Conservation (phyloP, 2,797 vertebrate species). For the Pseudomugil tenellus region DNA sequence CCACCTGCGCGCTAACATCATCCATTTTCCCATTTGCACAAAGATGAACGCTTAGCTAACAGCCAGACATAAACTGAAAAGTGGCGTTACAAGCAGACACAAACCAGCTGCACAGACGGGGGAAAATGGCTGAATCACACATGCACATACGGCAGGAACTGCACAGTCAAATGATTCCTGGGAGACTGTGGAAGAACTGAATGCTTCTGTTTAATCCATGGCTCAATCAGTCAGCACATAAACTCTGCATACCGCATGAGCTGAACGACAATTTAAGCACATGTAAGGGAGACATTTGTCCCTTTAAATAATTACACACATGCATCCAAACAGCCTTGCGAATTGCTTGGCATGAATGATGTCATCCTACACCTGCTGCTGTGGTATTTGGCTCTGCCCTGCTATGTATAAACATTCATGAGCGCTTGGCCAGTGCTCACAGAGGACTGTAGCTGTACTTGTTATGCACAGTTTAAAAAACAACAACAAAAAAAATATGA, state of each 20-base stretch:
- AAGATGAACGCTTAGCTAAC: conserved; percentile 28
- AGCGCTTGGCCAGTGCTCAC: conserved; percentile 31
- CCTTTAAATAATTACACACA: conserved; percentile 2
- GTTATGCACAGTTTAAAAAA: conserved; percentile 28
- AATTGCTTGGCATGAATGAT: conserved; percentile 32
- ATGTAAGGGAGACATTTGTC: conserved; percentile 26
- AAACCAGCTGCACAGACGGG: conserved; percentile 62
- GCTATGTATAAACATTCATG: conserved; percentile 31
- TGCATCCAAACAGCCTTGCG: background rate
- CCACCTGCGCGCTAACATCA: conserved; percentile 56
- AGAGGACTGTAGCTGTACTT: conserved; percentile 36
- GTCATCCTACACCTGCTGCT: conserved; percentile 67
- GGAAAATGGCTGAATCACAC: conserved; percentile 53
- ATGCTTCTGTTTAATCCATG: conserved; percentile 59
- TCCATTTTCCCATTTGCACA: conserved; percentile 19
- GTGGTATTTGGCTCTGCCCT: conserved; percentile 31
- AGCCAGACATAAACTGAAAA: conserved; percentile 45
- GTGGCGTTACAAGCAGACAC: conserved; percentile 25
- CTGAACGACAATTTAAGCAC: conserved; percentile 24
- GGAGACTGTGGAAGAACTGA: conserved; percentile 54
- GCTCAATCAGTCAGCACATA: conserved; percentile 35
- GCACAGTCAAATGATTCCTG: conserved; percentile 60
- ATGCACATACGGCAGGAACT: conserved; percentile 67
- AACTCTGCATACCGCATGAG: background rate
- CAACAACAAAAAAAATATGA: conserved; percentile 26